phyloP scores from a whole-genome alignment of 2,113 vertebrate genomes.

The Ceyx melanurus region DNA sequence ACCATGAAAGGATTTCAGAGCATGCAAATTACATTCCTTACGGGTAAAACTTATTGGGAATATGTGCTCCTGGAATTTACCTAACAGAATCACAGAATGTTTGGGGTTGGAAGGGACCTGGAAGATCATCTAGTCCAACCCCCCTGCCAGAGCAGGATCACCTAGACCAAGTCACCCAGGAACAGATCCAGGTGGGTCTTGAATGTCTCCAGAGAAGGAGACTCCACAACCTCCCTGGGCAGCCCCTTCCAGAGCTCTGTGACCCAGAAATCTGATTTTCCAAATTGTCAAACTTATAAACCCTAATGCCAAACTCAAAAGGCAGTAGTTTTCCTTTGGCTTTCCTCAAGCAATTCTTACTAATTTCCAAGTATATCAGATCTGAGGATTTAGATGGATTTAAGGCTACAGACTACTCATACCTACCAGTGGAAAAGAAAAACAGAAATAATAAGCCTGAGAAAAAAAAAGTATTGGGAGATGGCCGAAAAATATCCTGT shows the following conservation, averaged over 20 bases:
- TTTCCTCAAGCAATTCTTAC: neutral
- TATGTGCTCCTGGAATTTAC: neutral
- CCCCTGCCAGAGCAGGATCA: too few species aligned
- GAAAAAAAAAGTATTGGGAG: neutral
- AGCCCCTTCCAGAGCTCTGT: too few species aligned
- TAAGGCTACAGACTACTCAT: neutral
- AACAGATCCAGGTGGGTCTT: too few species aligned
- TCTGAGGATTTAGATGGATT: neutral
- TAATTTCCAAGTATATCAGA: neutral
- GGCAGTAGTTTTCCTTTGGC: neutral
- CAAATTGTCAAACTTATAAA: neutral
- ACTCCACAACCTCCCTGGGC: too few species aligned
- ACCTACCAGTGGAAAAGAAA: neutral
- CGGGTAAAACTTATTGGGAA: neutral
- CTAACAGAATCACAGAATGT: neutral
- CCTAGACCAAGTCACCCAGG: too few species aligned
- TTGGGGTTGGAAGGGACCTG: too few species aligned
- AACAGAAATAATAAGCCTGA: neutral
- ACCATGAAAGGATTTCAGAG: neutral
- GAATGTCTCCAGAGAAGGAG: too few species aligned
- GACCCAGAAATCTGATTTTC: neutral
- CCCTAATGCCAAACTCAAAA: neutral
- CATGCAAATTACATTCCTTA: rapidly evolving
- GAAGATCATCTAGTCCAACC: too few species aligned
- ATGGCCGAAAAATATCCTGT: neutral